Conservation (phyloP, 2,888 invertebrate genomes). For the Leptopilina syphax region DNA sequence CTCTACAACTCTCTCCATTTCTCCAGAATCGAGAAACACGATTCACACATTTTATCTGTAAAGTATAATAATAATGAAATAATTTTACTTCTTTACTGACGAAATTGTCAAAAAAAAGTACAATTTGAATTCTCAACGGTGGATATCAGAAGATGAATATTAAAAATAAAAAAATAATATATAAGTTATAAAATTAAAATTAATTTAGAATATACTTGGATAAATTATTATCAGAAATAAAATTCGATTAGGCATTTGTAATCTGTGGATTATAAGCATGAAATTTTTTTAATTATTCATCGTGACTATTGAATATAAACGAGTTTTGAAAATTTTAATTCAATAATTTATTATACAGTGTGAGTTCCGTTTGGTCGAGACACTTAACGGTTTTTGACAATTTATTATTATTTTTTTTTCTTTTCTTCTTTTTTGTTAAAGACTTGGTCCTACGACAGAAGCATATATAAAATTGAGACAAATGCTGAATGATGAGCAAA, state of each 20-base stretch:
- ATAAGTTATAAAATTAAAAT: too few relatives aligned
- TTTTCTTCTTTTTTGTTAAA: neutral
- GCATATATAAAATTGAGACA: conserved; percentile 13
- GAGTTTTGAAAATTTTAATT: neutral
- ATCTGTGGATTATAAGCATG: too few relatives aligned
- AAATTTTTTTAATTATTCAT: neutral
- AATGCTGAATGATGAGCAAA: conserved; percentile 52
- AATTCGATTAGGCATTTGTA: too few relatives aligned
- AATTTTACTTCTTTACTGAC: neutral
- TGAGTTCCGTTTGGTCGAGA: too few relatives aligned
- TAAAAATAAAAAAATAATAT: too few relatives aligned
- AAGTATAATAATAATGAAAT: neutral
- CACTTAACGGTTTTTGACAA: neutral
- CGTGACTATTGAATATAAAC: neutral
- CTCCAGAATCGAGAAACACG: conserved; percentile 10
- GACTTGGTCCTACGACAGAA: neutral
- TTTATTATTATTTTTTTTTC: too few relatives aligned
- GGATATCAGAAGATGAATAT: too few relatives aligned
- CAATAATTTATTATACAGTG: neutral
- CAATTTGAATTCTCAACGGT: too few relatives aligned
- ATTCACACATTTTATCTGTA: neutral
- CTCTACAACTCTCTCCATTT: conserved; percentile 9
- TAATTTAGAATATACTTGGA: too few relatives aligned
- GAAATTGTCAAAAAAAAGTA: neutral
- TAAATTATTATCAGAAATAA: too few relatives aligned